Evolutionary conservation across 2,797 vertebrate genomes (phyloP).

Genomic region (Pangasius krempfi): DNA sequence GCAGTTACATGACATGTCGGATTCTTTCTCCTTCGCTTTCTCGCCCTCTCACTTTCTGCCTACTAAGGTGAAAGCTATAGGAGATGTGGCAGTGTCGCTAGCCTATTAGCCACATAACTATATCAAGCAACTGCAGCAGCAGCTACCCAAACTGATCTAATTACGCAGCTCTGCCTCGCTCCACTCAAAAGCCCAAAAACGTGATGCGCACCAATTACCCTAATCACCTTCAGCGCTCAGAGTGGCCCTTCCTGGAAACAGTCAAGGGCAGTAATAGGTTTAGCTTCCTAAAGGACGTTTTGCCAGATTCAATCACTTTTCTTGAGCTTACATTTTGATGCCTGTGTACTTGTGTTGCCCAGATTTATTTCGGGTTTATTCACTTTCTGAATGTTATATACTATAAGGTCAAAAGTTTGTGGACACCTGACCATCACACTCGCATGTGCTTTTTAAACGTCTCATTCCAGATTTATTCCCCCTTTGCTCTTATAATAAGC

Average conservation of each 20-base stretch:
- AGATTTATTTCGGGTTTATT: not conserved
- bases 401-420: not conserved
- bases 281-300: conserved; percentile 46
- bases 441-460: not conserved
- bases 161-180: conserved; percentile 47
- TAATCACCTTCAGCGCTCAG: conserved; percentile 59
- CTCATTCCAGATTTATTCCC: not conserved
- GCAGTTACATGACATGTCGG: not conserved
- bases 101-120: conserved; percentile 65
- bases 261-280: conserved; percentile 57
- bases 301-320: conserved; percentile 9
- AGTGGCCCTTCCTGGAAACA: conserved; percentile 66
- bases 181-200: conserved; percentile 61
- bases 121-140: conserved; percentile 67
- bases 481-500: not conserved
- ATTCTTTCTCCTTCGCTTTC: conserved; percentile 23
- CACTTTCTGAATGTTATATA: not conserved
- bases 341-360: not conserved
- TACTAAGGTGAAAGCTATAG: conserved; percentile 41
- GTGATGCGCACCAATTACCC: conserved; percentile 64
- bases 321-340: not conserved
- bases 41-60: conserved; percentile 20
- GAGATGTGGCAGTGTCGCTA: conserved; percentile 52
- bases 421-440: not conserved
- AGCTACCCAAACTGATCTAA: conserved; percentile 62